Evolutionary conservation across 2,888 invertebrate species (phyloP).

Genomic region (Trissolcus brochymenae): DNA sequence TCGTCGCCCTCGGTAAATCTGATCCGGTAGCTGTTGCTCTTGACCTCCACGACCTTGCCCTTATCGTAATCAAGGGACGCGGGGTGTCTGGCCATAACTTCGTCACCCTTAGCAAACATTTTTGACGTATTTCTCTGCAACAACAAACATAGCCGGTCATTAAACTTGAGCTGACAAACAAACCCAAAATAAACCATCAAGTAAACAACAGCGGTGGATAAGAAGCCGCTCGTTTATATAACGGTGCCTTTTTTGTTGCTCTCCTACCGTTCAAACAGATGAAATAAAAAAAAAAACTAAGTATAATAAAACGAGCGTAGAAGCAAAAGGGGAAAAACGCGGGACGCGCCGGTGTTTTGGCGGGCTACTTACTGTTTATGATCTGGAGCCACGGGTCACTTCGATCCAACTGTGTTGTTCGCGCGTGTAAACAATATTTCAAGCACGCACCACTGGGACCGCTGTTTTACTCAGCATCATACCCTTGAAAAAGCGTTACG

Average conservation of each 20-base stretch:
- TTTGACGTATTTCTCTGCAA: conserved; percentile 47
- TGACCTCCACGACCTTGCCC: conserved; percentile 64
- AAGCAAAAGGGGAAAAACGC: not conserved
- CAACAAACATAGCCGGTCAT: not conserved
- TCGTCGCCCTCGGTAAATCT: conserved; percentile 68
- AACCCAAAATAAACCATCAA: conserved; percentile 2
- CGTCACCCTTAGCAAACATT: conserved; percentile 68
- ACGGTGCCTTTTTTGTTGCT: not conserved
- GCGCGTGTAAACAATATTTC: not conserved
- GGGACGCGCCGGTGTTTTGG: conserved; percentile 8
- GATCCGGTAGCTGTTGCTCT: conserved; percentile 66
- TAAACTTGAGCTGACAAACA: conserved; percentile 17
- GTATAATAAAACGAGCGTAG: not conserved
- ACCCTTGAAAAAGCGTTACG: conserved; percentile 28
- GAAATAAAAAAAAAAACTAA: not conserved
- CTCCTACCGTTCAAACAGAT: not conserved
- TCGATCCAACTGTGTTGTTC: not conserved
- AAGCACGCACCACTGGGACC: conserved; percentile 13
- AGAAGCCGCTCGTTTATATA: conserved; percentile 14
- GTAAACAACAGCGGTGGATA: conserved; percentile 11
- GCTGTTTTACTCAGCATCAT: conserved; percentile 48
- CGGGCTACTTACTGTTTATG: conserved; percentile 19
- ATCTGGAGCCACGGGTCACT: not conserved
- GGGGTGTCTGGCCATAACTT: conserved; percentile 69
- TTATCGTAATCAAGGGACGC: conserved; percentile 62